These are phyloP conservation scores for Amiota mariae DNA, from an alignment of 2,888 invertebrate species.

Conservation along the genomic window DNA sequence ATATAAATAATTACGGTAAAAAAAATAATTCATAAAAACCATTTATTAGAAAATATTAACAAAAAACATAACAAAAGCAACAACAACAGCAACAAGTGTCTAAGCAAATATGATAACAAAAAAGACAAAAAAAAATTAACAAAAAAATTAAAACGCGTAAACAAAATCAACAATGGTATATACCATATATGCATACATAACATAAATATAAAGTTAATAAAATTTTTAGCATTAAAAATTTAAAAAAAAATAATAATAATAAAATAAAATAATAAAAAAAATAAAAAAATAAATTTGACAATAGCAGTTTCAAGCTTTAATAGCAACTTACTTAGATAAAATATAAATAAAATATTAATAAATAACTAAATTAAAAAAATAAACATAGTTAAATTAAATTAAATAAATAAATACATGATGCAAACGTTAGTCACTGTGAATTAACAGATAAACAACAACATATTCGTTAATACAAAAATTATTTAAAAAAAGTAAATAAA, in stretches of 20 bases:
- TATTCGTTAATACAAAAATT: neutral
- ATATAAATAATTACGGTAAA: conserved; percentile 23
- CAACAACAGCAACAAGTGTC: neutral
- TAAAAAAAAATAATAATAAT: conserved; percentile 28
- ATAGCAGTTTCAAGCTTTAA: conserved; percentile 43
- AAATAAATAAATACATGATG: neutral
- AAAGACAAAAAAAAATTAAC: neutral
- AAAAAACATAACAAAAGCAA: neutral
- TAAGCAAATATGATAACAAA: neutral
- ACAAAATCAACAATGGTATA: neutral
- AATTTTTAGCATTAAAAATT: conserved; percentile 33
- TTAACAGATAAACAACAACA: neutral
- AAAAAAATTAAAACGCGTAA: neutral
- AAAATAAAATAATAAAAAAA: conserved; percentile 38
- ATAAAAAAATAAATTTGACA: conserved; percentile 41
- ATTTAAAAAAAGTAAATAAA: neutral
- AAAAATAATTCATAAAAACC: conserved; percentile 5
- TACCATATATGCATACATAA: neutral
- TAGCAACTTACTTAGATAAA: neutral
- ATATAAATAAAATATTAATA: conserved; percentile 3
- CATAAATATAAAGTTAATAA: conserved; percentile 31
- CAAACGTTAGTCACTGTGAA: neutral
- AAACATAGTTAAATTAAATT: neutral
- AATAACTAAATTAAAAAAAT: conserved; percentile 4
- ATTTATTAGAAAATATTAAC: neutral